These are phyloP conservation scores for Megaceryle alcyon DNA, from an alignment of 2,797 vertebrate species.

Conservation along the genomic window DNA sequence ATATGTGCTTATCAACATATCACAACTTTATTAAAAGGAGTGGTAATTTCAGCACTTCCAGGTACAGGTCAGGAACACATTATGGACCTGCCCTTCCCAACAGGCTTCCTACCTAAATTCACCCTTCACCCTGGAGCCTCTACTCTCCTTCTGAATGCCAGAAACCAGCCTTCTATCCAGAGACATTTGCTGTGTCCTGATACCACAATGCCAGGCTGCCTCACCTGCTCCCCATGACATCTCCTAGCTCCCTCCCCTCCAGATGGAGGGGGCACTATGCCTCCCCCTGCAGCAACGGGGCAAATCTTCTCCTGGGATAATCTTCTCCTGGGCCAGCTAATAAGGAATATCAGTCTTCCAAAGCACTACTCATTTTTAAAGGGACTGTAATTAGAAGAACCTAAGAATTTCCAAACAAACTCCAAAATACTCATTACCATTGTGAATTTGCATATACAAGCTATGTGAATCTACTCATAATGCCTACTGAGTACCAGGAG, in stretches of 20 bases:
- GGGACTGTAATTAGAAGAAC: background rate
- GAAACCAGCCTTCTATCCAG: background rate
- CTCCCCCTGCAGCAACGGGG: background rate
- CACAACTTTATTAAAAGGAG: background rate
- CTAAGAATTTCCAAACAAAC: background rate
- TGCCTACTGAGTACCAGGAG: background rate
- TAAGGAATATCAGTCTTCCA: background rate
- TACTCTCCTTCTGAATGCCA: background rate
- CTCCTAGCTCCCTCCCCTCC: background rate
- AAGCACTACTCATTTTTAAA: background rate
- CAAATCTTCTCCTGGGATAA: background rate
- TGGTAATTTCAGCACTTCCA: background rate
- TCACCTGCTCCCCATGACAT: background rate
- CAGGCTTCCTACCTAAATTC: background rate
- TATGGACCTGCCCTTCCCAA: background rate
- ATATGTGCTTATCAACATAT: background rate
- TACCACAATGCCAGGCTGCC: background rate
- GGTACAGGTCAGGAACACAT: background rate
- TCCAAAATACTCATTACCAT: background rate
- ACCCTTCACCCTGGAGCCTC: background rate
- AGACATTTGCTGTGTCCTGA: background rate
- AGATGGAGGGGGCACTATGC: background rate
- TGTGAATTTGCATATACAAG: background rate
- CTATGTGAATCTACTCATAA: background rate
- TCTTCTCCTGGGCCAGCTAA: background rate